A percentile compares a stretch with the other conserved stretches of the same genome.
phyloP scores from a whole-genome alignment of 2,797 vertebrate species.

The Danio choprae region DNA sequence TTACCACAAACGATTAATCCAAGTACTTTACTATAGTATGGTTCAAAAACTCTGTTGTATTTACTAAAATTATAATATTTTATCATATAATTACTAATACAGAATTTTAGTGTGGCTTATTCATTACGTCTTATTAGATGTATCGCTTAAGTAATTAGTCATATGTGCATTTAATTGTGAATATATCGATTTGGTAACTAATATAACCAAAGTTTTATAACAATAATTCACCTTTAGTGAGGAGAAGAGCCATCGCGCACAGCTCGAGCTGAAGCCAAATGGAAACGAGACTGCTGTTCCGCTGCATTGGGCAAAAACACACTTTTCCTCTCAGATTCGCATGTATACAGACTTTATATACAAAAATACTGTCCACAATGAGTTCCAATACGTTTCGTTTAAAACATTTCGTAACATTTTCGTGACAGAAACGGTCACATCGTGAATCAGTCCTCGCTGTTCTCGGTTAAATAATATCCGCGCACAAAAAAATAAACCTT shows the following conservation, averaged over 20 bases:
- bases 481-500: background rate
- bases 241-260: conserved; percentile 93
- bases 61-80: too few species aligned
- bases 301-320: conserved; percentile 86
- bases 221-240: conserved; percentile 87
- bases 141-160: background rate
- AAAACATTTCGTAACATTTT: conserved; percentile 15
- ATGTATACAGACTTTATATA: background rate
- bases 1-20: too few species aligned
- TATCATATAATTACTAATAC: too few species aligned
- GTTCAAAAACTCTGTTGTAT: too few species aligned
- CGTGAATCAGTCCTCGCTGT: background rate
- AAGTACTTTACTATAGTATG: too few species aligned
- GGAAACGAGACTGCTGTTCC: conserved; percentile 89
- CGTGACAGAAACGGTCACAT: background rate
- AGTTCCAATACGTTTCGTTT: background rate
- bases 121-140: background rate
- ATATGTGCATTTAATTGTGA: background rate
- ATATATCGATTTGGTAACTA: background rate
- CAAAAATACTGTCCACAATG: background rate
- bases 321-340: conserved; percentile 57
- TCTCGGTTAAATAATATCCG: background rate
- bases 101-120: background rate
- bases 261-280: conserved; percentile 96
- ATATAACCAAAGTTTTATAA: background rate